These are phyloP conservation scores for Corbicula japonica DNA, from an alignment of 2,888 invertebrate genomes.

Conservation along the genomic window DNA sequence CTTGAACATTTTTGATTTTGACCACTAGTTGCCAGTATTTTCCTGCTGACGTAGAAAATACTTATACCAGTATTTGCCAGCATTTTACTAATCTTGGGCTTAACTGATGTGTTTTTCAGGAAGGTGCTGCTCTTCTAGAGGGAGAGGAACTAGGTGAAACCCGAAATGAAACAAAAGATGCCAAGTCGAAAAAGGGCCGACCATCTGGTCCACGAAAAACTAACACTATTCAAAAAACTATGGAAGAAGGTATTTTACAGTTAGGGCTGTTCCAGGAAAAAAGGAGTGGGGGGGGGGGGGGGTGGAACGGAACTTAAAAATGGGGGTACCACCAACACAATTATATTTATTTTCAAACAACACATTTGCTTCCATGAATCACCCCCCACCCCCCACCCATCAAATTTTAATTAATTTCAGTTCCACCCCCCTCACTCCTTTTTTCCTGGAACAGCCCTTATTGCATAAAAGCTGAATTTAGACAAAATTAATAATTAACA, in stretches of 20 bases:
- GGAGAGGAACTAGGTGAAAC: slow-evolving; percentile 84
- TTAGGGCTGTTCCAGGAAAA: background rate
- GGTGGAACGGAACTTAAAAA: too few relatives aligned
- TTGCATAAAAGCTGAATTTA: too few relatives aligned
- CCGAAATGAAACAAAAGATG: slow-evolving; percentile 79
- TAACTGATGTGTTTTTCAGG: slow-evolving; percentile 72
- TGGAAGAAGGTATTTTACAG: slow-evolving; percentile 78
- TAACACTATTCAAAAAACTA: slow-evolving; percentile 80
- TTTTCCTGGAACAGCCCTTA: too few relatives aligned
- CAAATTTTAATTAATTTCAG: background rate
- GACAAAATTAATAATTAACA: too few relatives aligned
- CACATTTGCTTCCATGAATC: background rate
- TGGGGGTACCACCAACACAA: background rate
- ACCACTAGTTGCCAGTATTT: background rate
- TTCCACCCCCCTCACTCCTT: too few relatives aligned
- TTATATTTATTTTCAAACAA: background rate
- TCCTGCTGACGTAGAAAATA: background rate
- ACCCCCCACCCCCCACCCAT: background rate
- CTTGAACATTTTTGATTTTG: background rate
- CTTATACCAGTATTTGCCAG: background rate
- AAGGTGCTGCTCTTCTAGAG: slow-evolving; percentile 79
- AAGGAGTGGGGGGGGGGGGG: too few relatives aligned
- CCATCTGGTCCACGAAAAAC: slow-evolving; percentile 71
- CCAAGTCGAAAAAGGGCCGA: slow-evolving; percentile 64
- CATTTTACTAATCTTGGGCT: background rate